Base-by-base conservation (phyloP, 2,113 vertebrate species). In the Takifugu flavidus region DNA sequence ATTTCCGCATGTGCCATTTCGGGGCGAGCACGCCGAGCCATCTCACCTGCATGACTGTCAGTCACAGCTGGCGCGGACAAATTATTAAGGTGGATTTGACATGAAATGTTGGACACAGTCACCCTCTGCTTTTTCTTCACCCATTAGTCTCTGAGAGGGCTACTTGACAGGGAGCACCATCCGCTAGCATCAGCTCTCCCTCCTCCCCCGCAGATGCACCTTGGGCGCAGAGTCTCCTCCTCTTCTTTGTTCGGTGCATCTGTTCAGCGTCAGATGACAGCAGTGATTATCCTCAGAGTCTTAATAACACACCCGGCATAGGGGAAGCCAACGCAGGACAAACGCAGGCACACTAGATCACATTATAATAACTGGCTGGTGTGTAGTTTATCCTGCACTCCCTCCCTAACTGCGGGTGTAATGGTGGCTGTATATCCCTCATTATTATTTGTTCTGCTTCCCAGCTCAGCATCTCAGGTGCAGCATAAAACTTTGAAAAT, bases 191-290 rank as follows among this genome's bases (percentile, higher is more conserved):
- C 86, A 84, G 80, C 51, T 67, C 82, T 87, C 74, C 80, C 76
- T 86, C 86, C 85, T 83, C 88, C 88, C 86, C 86, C 79, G 68
- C 86, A 86, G 86, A 88, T 77, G 82, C 86, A 89, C 87, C 86
- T 85, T 77, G 72, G 81, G 86, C 82, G 85, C 52, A 69, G 64
- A 70, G 72, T 82, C 88, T 87, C 83, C 85, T 84, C 78, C 73
- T 75, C 82, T 77, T 65, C 87, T 90, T 90, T 90, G 87, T 91
- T 88, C 75, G 14, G 50, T 65, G 76, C 88, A 86, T 89, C 88
- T 91, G 89, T 80, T 90, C 83, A 85, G 82, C 85, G 73, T 90
- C 87, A 85, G 76, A 87, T 83, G 88, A 89, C 88, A 89, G 74
- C 77, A 62, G 59, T 88, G 86, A 91, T 90, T 88, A 89, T 75